phyloP scores from a whole-genome alignment of 1,140 invertebrate genomes.

The Drosophila equinoxialis region DNA sequence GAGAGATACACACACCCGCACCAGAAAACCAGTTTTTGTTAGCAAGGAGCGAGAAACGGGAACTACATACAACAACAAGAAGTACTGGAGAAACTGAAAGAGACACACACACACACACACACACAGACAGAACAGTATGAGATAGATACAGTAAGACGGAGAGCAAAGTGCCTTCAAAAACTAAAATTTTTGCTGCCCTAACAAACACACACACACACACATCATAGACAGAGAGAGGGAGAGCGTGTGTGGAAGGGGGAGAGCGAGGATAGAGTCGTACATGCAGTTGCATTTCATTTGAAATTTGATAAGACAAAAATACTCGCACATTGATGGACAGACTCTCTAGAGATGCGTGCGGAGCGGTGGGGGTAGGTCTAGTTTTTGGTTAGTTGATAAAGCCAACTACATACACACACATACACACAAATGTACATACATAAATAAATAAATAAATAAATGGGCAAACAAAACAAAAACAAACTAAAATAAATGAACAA shows the following conservation, averaged over 20 bases:
- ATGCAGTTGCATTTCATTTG: slow-evolving; percentile 69
- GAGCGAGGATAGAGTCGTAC: slow-evolving; percentile 42
- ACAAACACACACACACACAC: slow-evolving; percentile 14
- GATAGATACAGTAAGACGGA: background rate
- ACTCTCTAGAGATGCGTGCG: slow-evolving; percentile 1
- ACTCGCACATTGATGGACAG: slow-evolving; percentile 37
- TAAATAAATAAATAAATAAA: slow-evolving; percentile 20
- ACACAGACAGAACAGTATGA: background rate
- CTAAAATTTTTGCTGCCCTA: background rate
- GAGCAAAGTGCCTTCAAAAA: background rate
- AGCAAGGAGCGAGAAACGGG: slow-evolving; percentile 23
- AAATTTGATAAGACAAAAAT: slow-evolving; percentile 67
- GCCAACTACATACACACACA: slow-evolving; percentile 18
- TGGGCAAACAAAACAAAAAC: slow-evolving; percentile 15
- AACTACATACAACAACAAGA: slow-evolving; percentile 7
- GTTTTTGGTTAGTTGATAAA: slow-evolving; percentile 48
- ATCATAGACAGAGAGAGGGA: slow-evolving; percentile 2
- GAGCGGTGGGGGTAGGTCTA: slow-evolving; percentile 13
- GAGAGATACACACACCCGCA: slow-evolving; percentile 44
- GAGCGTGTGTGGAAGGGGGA: background rate
- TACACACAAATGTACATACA: background rate
- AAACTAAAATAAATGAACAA: slow-evolving; percentile 11
- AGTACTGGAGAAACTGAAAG: slow-evolving; percentile 10
- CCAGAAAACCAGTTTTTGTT: slow-evolving; percentile 52
- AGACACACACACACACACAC: background rate